A percentile compares a stretch with the other conserved stretches of the same genome.
These are phyloP conservation scores for Nixonia krombeini DNA, from an alignment of 1,140 invertebrate species.

Conservation along the genomic window DNA sequence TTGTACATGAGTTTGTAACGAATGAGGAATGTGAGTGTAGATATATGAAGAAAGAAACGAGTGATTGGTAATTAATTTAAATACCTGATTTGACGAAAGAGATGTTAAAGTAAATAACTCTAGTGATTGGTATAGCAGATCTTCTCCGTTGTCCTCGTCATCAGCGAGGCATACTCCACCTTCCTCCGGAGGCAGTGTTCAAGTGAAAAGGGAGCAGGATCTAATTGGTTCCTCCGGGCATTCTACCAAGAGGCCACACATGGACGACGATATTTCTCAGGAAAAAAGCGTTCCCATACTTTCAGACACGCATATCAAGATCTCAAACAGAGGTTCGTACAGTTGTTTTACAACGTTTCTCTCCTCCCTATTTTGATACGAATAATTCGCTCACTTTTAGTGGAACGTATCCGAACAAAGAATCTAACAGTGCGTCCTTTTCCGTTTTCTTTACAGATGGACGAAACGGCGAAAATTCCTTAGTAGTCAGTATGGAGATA, in stretches of 20 bases:
- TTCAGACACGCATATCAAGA: constrained; percentile 87
- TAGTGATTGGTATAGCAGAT: too few relatives aligned
- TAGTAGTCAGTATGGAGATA: constrained; percentile 96
- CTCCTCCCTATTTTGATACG: too few relatives aligned
- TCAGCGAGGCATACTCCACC: constrained; percentile 54
- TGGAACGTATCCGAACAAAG: too few relatives aligned
- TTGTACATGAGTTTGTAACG: too few relatives aligned
- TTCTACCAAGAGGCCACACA: constrained; percentile 74
- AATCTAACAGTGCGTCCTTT: too few relatives aligned
- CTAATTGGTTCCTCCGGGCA: constrained; percentile 68
- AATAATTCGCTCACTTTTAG: too few relatives aligned
- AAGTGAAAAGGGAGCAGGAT: constrained; percentile 77
- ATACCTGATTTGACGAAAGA: neutral
- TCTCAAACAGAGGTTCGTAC: constrained; percentile 85
- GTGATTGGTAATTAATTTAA: neutral
- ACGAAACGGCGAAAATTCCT: constrained; percentile 84
- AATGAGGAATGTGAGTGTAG: too few relatives aligned
- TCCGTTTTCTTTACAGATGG: constrained; percentile 69
- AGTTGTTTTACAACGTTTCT: too few relatives aligned
- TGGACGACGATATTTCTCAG: constrained; percentile 61
- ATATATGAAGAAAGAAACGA: too few relatives aligned
- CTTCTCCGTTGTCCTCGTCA: constrained; percentile 60
- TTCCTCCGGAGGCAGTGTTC: constrained; percentile 53
- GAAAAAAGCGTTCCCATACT: constrained; percentile 57
- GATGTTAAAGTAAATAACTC: too few relatives aligned